Evolutionary conservation across 2,797 vertebrate genomes (phyloP).

Genomic region (Ptychadena robeensis): DNA sequence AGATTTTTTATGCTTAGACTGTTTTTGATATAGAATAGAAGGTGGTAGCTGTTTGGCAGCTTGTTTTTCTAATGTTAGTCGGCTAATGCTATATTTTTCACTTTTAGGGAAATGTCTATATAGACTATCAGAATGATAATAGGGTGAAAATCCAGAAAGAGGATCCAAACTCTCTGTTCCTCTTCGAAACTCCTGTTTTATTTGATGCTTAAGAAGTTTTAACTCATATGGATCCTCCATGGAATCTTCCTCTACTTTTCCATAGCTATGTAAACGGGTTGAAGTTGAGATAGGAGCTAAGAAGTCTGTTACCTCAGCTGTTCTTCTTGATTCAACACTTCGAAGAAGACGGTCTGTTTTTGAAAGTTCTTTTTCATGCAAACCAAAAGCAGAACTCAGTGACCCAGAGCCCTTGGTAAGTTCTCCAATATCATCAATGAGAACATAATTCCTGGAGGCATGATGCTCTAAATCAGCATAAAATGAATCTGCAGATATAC

Average conservation of each 20-base stretch:
- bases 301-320: constrained; percentile 94
- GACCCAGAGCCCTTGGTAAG: constrained; percentile 89
- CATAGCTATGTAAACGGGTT: constrained; percentile 88
- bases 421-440: constrained; percentile 97
- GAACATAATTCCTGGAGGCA: constrained; percentile 89
- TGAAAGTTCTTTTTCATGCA: constrained; percentile 92
- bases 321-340: constrained; percentile 86
- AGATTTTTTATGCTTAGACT: constrained; percentile 95
- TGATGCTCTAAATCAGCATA: constrained; percentile 96
- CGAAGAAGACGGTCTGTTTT: constrained; percentile 92
- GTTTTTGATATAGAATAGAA: constrained; percentile 95
- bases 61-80: constrained; percentile 97
- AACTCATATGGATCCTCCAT: constrained; percentile 99
- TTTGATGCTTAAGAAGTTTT: constrained; percentile 97
- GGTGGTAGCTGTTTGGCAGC: constrained; percentile 97
- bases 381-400: constrained; percentile 86
- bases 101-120: constrained; percentile 96
- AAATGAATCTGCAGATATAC: constrained; percentile 96
- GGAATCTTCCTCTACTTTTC: constrained; percentile 93
- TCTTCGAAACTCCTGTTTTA: constrained; percentile 97
- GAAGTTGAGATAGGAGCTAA: constrained; percentile 85
- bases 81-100: constrained; percentile 97
- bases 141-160: constrained; percentile 90
- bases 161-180: constrained; percentile 93
- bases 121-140: constrained; percentile 87